Evolutionary conservation across 1,140 invertebrate genomes (phyloP), one percentile per base, ranked within the genome.

Genomic region (Drosophila miranda): DNA sequence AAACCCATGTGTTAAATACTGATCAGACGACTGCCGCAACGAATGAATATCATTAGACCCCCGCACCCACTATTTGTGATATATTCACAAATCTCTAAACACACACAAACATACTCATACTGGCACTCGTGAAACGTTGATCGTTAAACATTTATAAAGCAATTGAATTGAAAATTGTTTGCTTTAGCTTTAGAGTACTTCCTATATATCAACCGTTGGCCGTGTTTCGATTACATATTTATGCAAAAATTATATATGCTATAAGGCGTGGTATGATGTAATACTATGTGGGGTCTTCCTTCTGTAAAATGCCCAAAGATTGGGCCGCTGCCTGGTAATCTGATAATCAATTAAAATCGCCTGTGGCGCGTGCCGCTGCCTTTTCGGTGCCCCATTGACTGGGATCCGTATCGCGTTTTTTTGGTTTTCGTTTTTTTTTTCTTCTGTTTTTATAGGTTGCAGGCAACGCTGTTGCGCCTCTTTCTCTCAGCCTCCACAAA

Each of bases 321-420:
- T 44, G 62, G 45, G 50, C 11, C 34, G 66, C n/a, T 14, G 34
- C 43, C 48, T 21, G 16, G 34, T 11, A 34, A 73, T 74, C 46
- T 43, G 59, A 74, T 74, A 74, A 74, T 74, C 70, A 74, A 74
- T 74, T 74, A 74, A 69, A 64, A 70, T 46, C 59, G 70, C 70
- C 70, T 74, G 70, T 74, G 70, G 69, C 70, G 70, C 71, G 70
- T 74, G 70, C 70, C 52, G 62, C 51, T 38, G 34, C 53, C 53
- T 44, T 45, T 14, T 21, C 14, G 23, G 70, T 43, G 48, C 26
- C 49, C 69, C 68, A 62, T 72, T 72, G 57, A 72, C 68, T 72
- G 69, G 68, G 56, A 50, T 72, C 59, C 69, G 34, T 63, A 68
- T 69, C 66, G 66, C 66, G 66, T 69, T 69, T 69, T 62, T 56